phyloP scores from a whole-genome alignment of 2,113 vertebrate species.

The Passer montanus region DNA sequence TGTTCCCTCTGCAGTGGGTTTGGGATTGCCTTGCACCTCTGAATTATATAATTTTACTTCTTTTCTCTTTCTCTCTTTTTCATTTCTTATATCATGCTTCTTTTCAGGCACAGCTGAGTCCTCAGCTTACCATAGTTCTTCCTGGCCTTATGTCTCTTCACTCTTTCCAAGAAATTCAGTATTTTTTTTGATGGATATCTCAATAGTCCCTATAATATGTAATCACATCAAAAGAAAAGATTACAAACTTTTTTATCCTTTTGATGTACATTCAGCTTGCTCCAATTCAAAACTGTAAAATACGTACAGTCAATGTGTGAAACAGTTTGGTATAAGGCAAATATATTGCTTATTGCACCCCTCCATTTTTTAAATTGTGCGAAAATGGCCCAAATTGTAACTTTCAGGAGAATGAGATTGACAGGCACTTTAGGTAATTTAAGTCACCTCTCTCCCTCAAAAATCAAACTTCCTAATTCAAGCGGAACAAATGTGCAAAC shows the following conservation, averaged over 20 bases:
- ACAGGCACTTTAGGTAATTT: not conserved
- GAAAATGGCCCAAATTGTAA: not conserved
- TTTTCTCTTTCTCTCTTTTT: not conserved
- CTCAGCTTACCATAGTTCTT: not conserved
- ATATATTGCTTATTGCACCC: not conserved
- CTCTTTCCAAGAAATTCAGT: not conserved
- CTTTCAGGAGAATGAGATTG: not conserved
- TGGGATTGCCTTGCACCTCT: not conserved
- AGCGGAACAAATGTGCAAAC: not conserved
- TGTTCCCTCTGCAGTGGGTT: not conserved
- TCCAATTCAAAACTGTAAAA: not conserved
- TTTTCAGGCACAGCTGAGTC: not conserved
- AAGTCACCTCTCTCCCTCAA: not conserved
- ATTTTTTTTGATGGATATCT: not conserved
- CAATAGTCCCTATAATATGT: not conserved
- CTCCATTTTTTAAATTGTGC: not conserved
- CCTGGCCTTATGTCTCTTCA: not conserved
- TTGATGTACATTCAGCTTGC: not conserved
- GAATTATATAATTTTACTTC: not conserved
- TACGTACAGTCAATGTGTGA: fast-evolving
- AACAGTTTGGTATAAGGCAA: not conserved
- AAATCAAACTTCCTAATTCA: not conserved
- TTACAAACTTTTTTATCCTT: not conserved
- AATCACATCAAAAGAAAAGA: not conserved
- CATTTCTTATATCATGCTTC: not conserved